Conservation (phyloP, 2,113 vertebrate genomes). For the Sphyrna mokarran region DNA sequence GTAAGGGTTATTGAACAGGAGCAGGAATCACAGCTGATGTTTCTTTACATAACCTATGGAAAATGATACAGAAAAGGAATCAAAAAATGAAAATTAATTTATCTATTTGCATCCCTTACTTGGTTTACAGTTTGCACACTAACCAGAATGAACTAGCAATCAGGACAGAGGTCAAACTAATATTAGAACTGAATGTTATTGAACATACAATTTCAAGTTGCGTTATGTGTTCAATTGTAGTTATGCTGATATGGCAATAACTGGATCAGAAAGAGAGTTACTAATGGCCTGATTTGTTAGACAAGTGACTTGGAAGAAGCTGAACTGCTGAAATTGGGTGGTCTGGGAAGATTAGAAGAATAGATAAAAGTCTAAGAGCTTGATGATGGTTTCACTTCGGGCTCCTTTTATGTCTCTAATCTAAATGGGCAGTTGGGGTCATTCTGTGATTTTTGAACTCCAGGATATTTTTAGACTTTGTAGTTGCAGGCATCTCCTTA, state of each 20-base stretch:
- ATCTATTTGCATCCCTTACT: neutral
- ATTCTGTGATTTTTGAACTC: neutral
- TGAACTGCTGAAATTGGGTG: neutral
- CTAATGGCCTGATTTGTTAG: neutral
- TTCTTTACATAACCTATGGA: neutral
- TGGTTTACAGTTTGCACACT: neutral
- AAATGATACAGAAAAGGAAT: neutral
- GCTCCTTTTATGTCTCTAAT: neutral
- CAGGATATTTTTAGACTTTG: neutral
- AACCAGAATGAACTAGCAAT: neutral
- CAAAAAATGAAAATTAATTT: neutral
- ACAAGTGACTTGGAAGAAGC: neutral
- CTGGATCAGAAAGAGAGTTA: neutral
- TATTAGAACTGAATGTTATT: neutral
- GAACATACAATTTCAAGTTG: neutral
- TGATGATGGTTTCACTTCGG: neutral
- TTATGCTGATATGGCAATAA: neutral
- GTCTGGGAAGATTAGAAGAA: neutral
- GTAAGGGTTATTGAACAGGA: neutral
- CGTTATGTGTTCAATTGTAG: neutral
- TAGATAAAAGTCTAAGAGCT: neutral
- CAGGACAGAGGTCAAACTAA: neutral
- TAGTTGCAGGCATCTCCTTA: neutral
- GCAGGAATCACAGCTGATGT: neutral
- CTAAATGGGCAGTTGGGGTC: neutral